Percentiles rank a stretch among this genome's conserved stretches.
Conservation (phyloP, 2,113 vertebrate species). For the Cyanoramphus novaezelandiae region DNA sequence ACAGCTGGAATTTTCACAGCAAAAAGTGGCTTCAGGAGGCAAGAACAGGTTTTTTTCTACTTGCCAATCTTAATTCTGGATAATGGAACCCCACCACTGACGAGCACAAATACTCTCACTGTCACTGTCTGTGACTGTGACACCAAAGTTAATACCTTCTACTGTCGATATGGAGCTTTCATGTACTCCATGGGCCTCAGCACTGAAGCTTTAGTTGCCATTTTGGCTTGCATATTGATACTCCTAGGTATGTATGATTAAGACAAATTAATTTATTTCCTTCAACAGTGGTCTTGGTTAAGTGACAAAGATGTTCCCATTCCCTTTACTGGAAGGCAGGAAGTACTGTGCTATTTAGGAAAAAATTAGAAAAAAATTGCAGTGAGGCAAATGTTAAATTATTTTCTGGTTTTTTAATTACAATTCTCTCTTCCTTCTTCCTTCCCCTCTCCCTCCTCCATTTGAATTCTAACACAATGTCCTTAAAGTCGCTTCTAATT, state of each 20-base stretch:
- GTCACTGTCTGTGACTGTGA: slow-evolving; percentile 86
- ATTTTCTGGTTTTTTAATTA: background rate
- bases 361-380: background rate
- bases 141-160: slow-evolving; percentile 66
- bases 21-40: slow-evolving; percentile 80
- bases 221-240: slow-evolving; percentile 78
- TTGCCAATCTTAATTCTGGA: slow-evolving; percentile 86
- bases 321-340: background rate
- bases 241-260: slow-evolving; percentile 79
- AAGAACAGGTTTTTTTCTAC: slow-evolving; percentile 79
- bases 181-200: slow-evolving; percentile 80
- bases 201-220: slow-evolving; percentile 78
- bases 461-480: background rate
- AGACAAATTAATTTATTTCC: background rate
- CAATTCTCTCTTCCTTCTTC: background rate
- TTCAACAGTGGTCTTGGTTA: background rate
- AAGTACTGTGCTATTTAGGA: background rate
- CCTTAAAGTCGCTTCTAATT: background rate
- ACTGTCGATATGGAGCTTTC: slow-evolving; percentile 75
- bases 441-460: background rate
- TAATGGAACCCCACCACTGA: slow-evolving; percentile 83
- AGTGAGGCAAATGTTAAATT: background rate
- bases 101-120: slow-evolving; percentile 88
- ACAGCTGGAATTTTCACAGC: slow-evolving; percentile 86
- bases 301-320: background rate